Conservation (phyloP, 2,888 invertebrate genomes). For the Nemoura dubitans region DNA sequence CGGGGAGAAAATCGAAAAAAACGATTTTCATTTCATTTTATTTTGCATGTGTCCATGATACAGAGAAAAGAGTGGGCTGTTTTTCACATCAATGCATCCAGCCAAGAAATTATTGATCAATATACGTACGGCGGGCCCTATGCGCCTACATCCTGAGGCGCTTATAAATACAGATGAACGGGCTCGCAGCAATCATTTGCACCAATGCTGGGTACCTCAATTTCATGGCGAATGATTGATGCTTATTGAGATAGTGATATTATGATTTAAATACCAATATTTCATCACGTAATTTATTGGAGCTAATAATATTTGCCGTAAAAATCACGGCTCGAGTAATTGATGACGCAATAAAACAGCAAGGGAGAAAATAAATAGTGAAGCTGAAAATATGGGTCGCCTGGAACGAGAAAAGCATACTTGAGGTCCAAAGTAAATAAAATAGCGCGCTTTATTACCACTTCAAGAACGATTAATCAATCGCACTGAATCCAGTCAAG, state of each 20-base stretch:
- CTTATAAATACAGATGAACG: neutral
- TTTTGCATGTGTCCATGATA: too few species aligned
- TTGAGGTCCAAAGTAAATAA: neutral
- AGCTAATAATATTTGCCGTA: slow-evolving; percentile 1
- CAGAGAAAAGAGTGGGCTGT: neutral
- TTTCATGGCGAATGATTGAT: neutral
- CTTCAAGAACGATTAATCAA: neutral
- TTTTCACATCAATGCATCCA: neutral
- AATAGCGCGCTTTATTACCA: neutral
- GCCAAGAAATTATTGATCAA: neutral
- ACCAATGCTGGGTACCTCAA: neutral
- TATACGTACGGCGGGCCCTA: neutral
- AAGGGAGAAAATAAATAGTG: neutral
- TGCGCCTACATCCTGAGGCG: neutral
- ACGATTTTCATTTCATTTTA: neutral
- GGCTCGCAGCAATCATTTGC: neutral
- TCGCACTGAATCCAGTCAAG: neutral
- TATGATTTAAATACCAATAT: slow-evolving; percentile 12
- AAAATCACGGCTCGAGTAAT: slow-evolving; percentile 13
- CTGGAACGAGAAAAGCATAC: neutral
- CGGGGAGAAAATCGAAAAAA: neutral
- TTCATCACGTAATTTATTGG: neutral
- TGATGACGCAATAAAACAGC: neutral
- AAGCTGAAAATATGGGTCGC: neutral
- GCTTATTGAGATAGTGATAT: slow-evolving; percentile 4